Conservation (phyloP, 1,140 invertebrate genomes). For the Catajapyx aquilonaris region DNA sequence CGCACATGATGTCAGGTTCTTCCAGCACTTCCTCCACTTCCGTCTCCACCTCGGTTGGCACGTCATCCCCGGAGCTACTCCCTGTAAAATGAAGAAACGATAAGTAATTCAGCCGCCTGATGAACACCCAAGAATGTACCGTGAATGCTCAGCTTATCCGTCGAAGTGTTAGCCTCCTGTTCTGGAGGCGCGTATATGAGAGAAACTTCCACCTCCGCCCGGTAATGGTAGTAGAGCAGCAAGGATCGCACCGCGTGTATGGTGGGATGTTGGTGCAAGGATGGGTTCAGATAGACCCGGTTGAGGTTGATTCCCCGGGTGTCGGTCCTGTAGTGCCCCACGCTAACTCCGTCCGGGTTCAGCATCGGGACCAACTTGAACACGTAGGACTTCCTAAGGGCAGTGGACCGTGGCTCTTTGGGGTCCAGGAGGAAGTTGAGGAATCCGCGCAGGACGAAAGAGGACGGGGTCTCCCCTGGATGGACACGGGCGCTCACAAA, state of each 20-base stretch:
- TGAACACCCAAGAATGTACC: too few species aligned
- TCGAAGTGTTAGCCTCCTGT: too few species aligned
- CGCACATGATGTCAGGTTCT: too few species aligned
- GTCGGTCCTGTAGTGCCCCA: slow-evolving; percentile 76
- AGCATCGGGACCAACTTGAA: slow-evolving; percentile 85
- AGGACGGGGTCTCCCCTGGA: slow-evolving; percentile 82
- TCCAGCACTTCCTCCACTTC: too few species aligned
- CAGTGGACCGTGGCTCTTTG: slow-evolving; percentile 42
- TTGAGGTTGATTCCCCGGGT: slow-evolving; percentile 76
- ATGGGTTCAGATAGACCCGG: slow-evolving; percentile 59
- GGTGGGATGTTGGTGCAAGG: slow-evolving; percentile 50
- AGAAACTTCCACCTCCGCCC: too few species aligned
- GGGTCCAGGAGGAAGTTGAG: slow-evolving; percentile 52
- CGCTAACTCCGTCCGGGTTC: slow-evolving; percentile 80
- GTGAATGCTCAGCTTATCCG: too few species aligned
- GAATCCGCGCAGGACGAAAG: slow-evolving; percentile 83
- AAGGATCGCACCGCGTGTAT: slow-evolving; percentile 59
- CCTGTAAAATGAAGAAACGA: too few species aligned
- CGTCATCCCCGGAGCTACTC: too few species aligned
- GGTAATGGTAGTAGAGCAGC: slow-evolving; percentile 50
- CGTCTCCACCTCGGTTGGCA: too few species aligned
- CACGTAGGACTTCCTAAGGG: slow-evolving; percentile 53
- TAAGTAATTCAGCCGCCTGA: too few species aligned
- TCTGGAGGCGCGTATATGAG: too few species aligned
- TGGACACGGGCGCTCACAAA: slow-evolving; percentile 80